phyloP scores from a whole-genome alignment of 2,113 vertebrate species.

The Dendropsophus ebraccatus region DNA sequence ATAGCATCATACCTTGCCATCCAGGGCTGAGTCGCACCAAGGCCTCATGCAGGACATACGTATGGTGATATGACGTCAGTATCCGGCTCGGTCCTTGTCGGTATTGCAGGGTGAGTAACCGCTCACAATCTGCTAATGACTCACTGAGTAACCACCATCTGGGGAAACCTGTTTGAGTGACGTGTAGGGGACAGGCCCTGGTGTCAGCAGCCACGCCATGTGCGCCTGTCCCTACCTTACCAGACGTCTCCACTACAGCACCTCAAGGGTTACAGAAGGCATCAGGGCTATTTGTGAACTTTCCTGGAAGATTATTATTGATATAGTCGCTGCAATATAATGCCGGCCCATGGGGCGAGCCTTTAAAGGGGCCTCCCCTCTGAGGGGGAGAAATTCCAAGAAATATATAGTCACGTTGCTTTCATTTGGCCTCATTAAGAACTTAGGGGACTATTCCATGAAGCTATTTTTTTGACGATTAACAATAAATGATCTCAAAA shows the following conservation, averaged over 20 bases:
- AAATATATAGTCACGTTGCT: too few species aligned
- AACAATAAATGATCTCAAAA: too few species aligned
- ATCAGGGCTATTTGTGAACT: not conserved
- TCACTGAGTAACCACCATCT: not conserved
- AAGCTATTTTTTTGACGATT: too few species aligned
- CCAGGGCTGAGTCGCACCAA: too few species aligned
- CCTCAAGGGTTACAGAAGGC: not conserved
- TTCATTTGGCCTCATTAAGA: too few species aligned
- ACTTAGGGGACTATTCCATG: too few species aligned
- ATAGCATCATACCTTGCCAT: too few species aligned
- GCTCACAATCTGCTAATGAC: not conserved
- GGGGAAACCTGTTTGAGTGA: constrained; percentile 22
- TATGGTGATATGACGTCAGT: not conserved
- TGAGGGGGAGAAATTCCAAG: too few species aligned
- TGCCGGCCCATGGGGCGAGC: too few species aligned
- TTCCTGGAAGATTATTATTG: not conserved
- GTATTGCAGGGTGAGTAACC: not conserved
- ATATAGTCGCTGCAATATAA: too few species aligned
- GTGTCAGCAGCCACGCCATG: not conserved
- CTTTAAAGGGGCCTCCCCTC: too few species aligned
- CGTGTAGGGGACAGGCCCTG: not conserved
- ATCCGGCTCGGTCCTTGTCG: not conserved
- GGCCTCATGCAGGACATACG: too few species aligned
- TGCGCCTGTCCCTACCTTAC: not conserved
- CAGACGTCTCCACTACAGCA: not conserved